Evolutionary conservation across 2,888 invertebrate genomes (phyloP).

Genomic region (Synergus japonicus): DNA sequence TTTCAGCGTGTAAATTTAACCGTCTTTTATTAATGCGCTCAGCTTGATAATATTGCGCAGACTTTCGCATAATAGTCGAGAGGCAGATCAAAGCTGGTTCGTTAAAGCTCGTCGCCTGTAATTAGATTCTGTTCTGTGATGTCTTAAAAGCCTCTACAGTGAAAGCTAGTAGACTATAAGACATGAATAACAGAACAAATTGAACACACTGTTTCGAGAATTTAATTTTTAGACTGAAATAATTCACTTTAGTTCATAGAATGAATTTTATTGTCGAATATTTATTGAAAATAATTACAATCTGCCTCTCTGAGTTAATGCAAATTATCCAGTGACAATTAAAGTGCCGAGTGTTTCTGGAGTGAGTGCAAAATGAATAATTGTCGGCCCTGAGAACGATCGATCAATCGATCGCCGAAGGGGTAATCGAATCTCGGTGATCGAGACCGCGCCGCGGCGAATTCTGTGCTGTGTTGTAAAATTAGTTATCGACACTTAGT

Average conservation of each 20-base stretch:
- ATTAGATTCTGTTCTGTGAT: constrained; percentile 26
- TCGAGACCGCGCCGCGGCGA: constrained; percentile 70
- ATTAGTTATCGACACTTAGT: constrained; percentile 74
- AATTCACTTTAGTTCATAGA: background rate
- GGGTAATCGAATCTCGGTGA: constrained; percentile 39
- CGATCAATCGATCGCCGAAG: constrained; percentile 47
- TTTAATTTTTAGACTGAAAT: background rate
- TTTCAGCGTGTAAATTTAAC: constrained; percentile 55
- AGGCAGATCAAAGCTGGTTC: constrained; percentile 50
- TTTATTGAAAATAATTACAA: constrained; percentile 4
- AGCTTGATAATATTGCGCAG: constrained; percentile 47
- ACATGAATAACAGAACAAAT: background rate
- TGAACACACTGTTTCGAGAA: background rate
- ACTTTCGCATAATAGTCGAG: constrained; percentile 49
- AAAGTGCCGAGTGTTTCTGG: constrained; percentile 67
- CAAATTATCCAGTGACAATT: constrained; percentile 58
- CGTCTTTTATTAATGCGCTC: constrained; percentile 51
- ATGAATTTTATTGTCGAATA: background rate
- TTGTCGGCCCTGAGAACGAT: constrained; percentile 57
- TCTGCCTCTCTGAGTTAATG: constrained; percentile 51
- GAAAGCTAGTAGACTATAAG: background rate
- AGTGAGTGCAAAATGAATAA: constrained; percentile 58
- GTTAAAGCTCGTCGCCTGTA: background rate
- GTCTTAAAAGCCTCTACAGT: constrained; percentile 7
- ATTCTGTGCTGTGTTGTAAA: constrained; percentile 77